Base-by-base conservation (phyloP, 64 coral and sea anemone species). In the Cladopsammia gracilis region DNA sequence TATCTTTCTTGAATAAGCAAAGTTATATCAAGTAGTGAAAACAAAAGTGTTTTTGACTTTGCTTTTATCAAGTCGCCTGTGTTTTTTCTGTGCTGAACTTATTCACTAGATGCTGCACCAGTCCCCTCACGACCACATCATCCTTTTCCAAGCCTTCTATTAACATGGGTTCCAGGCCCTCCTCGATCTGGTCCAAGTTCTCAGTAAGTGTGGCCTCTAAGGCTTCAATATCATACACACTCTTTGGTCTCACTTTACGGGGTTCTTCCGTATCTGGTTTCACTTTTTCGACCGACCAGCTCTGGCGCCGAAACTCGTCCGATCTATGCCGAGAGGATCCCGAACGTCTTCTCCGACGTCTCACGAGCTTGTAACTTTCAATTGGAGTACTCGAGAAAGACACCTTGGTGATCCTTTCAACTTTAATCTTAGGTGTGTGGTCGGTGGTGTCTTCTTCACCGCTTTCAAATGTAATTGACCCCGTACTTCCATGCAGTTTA, bases 241-340 rank as follows among this genome's bases (percentile, higher is more conserved):
- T 93, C 51, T 85, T 79, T 0, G 91, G 91, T 44, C 91, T 93
- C 23, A 24, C 72, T 10, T 86, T 87, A 19, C 85, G 58, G 57
- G 71, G 86, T 58, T 74, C 72, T 18, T 88, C 49, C 51, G 68
- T 16, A 64, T 93, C 91, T 10, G 79, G 64, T 49, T 93, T 93
- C 10, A 85, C 91, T 61, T 93, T 87, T 42, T 93, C 91, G 10
- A 82, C 72, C 9, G 91, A 93, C 91, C 91, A 93, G 59, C 91
- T 93, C 16, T 75, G 50, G 0, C 91, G 91, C 48, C 85, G 83
- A 10, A 76, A 61, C 34, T 88, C 86, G 14, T 76, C 68, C 69
- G 86, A 72, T 58, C 91, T 59, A 26, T 69, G 79, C 15, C 91
- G 70, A 53, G 91, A 86, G n/a, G 58, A 84, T 25, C 80, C 80